Conservation (phyloP, 2,797 vertebrate species). For the Peromyscus eremicus region DNA sequence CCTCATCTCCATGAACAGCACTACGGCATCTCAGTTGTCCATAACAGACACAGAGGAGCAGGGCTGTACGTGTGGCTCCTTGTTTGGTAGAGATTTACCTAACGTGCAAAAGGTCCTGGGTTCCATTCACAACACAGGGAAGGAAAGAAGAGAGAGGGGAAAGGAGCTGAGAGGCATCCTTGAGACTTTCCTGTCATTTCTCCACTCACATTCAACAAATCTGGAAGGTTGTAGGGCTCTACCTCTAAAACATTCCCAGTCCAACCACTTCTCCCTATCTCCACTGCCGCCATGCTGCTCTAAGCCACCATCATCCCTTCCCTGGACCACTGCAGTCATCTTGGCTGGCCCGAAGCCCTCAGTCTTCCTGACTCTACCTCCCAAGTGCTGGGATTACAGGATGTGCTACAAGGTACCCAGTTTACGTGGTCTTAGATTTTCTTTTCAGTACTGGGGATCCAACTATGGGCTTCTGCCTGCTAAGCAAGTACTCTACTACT, state of each 20-base stretch:
- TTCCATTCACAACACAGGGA: neutral
- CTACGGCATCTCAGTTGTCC: neutral
- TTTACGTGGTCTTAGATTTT: neutral
- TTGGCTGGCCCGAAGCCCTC: neutral
- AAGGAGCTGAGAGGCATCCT: conserved; percentile 14
- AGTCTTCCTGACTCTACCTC: neutral
- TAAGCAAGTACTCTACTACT: neutral
- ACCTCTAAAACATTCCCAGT: conserved; percentile 53
- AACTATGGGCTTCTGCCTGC: neutral
- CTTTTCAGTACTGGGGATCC: neutral
- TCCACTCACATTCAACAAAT: neutral
- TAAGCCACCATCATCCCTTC: neutral
- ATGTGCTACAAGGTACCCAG: neutral
- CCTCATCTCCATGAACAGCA: neutral
- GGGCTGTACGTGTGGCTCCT: neutral
- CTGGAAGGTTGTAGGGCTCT: neutral
- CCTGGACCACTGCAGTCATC: neutral
- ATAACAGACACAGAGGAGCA: conserved; percentile 42
- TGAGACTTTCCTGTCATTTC: neutral
- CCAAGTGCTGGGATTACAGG: neutral
- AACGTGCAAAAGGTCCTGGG: neutral
- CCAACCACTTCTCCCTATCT: neutral
- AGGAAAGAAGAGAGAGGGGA: neutral
- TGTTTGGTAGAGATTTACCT: neutral
- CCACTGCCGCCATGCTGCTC: neutral